Evolutionary conservation across 2,797 vertebrate genomes (phyloP).

Genomic region (Leuciscus waleckii): DNA sequence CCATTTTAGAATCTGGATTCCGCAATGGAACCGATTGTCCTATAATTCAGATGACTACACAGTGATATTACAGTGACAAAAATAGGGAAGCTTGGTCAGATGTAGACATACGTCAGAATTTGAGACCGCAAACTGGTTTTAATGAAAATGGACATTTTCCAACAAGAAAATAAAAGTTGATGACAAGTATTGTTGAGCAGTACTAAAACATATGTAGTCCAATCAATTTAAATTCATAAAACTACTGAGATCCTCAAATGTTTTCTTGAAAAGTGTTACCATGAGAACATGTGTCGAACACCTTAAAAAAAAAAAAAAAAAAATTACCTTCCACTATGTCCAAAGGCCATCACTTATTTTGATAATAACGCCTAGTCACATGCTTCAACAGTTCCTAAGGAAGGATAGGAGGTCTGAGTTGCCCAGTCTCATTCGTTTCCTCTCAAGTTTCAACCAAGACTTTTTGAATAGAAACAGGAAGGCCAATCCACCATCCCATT

Average conservation of each 20-base stretch:
- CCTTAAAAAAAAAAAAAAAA: background rate
- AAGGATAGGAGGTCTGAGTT: conserved; percentile 45
- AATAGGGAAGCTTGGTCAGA: conserved; percentile 30
- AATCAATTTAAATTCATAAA: background rate
- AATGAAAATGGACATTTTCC: conserved; percentile 41
- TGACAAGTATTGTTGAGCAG: background rate
- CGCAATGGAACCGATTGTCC: conserved; percentile 45
- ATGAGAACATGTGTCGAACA: background rate
- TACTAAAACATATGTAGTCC: background rate
- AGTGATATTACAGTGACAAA: conserved; percentile 40
- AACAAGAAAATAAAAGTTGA: conserved; percentile 11
- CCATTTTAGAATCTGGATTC: conserved; percentile 50
- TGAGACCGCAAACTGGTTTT: background rate
- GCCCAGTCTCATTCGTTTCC: conserved; percentile 39
- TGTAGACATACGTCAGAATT: conserved; percentile 1
- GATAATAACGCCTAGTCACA: conserved; percentile 4
- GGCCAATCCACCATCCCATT: conserved; percentile 29
- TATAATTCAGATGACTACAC: conserved; percentile 20
- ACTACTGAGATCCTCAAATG: background rate
- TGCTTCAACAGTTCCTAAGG: conserved; percentile 26
- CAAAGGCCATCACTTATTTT: conserved; percentile 16
- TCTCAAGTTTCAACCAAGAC: conserved; percentile 14
- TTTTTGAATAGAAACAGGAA: conserved; percentile 55
- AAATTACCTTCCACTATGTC: background rate
- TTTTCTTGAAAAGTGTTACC: background rate